Evolutionary conservation across 2,888 invertebrate species (phyloP), one percentile per base, ranked within the genome.

Genomic region (Sinotaia quadrata): DNA sequence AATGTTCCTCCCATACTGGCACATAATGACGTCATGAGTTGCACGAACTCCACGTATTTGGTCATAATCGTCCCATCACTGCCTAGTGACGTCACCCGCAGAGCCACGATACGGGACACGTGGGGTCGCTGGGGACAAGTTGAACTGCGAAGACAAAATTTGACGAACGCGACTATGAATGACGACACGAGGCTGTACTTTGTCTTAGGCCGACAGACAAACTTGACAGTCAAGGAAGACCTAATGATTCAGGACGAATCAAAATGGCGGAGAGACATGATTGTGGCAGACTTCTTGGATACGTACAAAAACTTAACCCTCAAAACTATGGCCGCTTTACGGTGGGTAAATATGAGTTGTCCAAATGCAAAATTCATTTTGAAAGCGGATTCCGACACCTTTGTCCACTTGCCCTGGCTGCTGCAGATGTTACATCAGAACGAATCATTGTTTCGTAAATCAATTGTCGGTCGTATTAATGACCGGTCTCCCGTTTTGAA

Each of bases 301-400:
- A 58, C 61, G 4, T 71, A 71, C 44, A 29, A 52, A 29, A 71
- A 71, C 27, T 44, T 71, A 27, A 62, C 58, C 47, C 27, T 51
- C 54, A 71, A 67, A 44, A 49, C 66, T 12, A 10, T 67, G 4
- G 27, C 29, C 18, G 67, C 62, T 18, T 34, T 71, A n/a, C n/a
- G 21, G 4, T 71, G 71, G 71, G 44, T 37, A 10, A 29, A 21
- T 18, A 8, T 44, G 8, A 54, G 36, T 52, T 71, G 71, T 47
- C n/a, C 33, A 10, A 7, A 49, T 4, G 71, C 59, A 7, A n/a
- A 41, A 27, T 57, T 62, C 34, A 34, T 67, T 0, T 52, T 71
- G 10, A 71, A 70, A 49, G 58, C 44, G 18, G 70, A 70, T 29
- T 15, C 31, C 33, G 66, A 57, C 44, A 57, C 57, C 10, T 63